These are phyloP conservation scores for Corythornis vintsioides DNA, from an alignment of 2,113 vertebrate species.

Conservation along the genomic window DNA sequence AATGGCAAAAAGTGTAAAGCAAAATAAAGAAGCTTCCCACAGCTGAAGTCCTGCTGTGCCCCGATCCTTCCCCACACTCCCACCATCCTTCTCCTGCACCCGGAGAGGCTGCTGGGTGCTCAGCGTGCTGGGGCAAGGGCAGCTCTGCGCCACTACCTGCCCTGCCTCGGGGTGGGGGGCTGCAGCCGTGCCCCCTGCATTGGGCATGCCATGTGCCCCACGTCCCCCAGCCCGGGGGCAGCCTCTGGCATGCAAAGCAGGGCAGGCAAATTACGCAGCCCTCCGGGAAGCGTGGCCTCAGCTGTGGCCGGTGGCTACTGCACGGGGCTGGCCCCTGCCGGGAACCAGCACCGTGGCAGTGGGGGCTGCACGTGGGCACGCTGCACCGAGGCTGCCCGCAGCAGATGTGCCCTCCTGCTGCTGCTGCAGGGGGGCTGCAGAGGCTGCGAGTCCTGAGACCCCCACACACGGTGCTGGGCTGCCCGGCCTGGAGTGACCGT, in stretches of 20 bases:
- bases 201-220: accelerated
- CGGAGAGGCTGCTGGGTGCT: neutral
- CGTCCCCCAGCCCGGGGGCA: neutral
- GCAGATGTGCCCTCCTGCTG: neutral
- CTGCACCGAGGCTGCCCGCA: neutral
- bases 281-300: neutral
- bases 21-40: neutral
- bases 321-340: neutral
- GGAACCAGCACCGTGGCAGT: neutral
- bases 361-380: neutral
- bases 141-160: neutral
- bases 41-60: neutral
- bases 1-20: conserved; percentile 13
- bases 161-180: neutral
- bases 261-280: neutral
- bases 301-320: neutral
- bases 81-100: neutral
- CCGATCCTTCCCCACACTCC: neutral
- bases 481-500: neutral
- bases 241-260: neutral
- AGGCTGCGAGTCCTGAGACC: neutral
- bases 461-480: accelerated
- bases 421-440: neutral
- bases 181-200: accelerated
- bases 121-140: accelerated